phyloP scores from a whole-genome alignment of 2,797 vertebrate genomes.

The Nyctalus aviator region DNA sequence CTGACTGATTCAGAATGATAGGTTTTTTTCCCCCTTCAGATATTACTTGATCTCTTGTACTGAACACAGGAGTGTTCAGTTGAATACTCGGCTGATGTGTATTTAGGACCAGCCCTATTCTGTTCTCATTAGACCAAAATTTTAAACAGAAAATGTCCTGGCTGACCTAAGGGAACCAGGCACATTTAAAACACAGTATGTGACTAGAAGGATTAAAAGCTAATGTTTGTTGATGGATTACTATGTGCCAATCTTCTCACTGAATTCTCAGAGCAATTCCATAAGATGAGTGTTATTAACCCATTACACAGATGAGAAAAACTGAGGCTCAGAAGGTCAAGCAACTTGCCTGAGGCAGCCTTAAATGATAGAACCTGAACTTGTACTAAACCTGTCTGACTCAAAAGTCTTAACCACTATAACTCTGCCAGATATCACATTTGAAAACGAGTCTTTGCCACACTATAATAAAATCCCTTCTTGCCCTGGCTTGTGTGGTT shows the following conservation, averaged over 20 bases:
- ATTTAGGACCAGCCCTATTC: background rate
- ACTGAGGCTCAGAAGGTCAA: background rate
- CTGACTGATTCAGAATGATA: background rate
- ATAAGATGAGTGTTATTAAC: background rate
- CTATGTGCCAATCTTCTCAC: background rate
- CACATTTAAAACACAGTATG: background rate
- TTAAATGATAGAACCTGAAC: background rate
- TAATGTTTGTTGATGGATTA: slow-evolving; percentile 1
- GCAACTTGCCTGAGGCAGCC: background rate
- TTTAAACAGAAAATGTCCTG: background rate
- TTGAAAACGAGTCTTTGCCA: background rate
- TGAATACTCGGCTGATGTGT: background rate
- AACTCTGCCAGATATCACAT: background rate
- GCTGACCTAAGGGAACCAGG: background rate
- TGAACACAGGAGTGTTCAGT: background rate
- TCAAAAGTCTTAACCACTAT: slow-evolving; percentile 15
- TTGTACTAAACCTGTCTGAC: background rate
- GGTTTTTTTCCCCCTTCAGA: background rate
- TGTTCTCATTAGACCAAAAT: slow-evolving; percentile 16
- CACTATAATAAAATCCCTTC: background rate
- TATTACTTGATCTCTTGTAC: background rate
- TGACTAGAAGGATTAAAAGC: slow-evolving; percentile 18
- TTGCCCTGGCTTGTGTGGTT: too few relatives aligned
- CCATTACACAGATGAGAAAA: slow-evolving; percentile 9
- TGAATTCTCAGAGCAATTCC: background rate